phyloP scores from a whole-genome alignment of 2,797 vertebrate genomes.

The Sardinella longiceps region DNA sequence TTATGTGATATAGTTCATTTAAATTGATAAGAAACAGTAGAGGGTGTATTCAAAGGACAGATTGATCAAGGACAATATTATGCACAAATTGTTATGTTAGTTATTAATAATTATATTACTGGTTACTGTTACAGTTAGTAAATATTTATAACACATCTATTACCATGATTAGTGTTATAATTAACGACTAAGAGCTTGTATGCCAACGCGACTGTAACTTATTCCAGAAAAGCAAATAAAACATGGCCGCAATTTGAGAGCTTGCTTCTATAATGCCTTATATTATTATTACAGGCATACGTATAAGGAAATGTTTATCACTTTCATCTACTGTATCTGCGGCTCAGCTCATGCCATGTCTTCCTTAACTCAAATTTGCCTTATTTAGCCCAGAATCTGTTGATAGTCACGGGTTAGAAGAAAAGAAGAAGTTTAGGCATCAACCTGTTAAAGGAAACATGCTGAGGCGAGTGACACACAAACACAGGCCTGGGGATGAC shows the following conservation, averaged over 20 bases:
- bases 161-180: too few species aligned
- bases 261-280: background rate
- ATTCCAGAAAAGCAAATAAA: background rate
- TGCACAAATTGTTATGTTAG: too few species aligned
- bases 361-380: background rate
- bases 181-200: background rate
- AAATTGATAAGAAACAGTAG: too few species aligned
- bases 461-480: constrained; percentile 32
- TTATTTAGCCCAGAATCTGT: constrained; percentile 46
- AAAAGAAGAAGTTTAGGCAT: constrained; percentile 57
- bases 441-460: constrained; percentile 50
- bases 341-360: background rate
- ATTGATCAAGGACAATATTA: too few species aligned
- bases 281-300: too few species aligned
- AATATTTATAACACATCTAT: too few species aligned
- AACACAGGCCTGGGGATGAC: background rate
- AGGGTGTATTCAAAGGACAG: too few species aligned
- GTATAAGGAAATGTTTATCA: too few species aligned
- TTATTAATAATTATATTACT: too few species aligned
- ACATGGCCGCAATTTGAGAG: background rate
- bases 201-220: too few species aligned
- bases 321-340: background rate
- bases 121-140: too few species aligned
- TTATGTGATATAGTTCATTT: too few species aligned
- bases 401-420: constrained; percentile 35